Base-by-base conservation (phyloP, 2,888 invertebrate species). In the Eilema sororculum region DNA sequence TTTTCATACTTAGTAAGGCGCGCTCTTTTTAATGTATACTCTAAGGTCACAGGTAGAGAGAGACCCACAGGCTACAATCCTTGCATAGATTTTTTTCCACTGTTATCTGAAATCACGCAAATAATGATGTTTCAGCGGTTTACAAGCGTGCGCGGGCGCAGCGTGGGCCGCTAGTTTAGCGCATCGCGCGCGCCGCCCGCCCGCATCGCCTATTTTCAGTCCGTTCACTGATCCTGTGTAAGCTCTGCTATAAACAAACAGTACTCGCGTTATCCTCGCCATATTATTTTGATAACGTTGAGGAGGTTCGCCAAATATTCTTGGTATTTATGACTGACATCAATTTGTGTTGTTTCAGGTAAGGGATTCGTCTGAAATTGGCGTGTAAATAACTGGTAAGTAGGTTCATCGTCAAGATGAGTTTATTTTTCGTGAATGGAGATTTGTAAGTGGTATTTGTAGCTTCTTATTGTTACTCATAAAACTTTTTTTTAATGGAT, bases 111-210 rank as follows among this genome's bases (percentile, higher is more conserved):
- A 67, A 62, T 24, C 65, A 56, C 41, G 68, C 65, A 71, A 71
- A 74, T 71, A 76, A 70, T 72, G 67, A 30, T 58, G 71, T 76
- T 69, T 67, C 66, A 78, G 28, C 37, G 16, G 33, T 69, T 52
- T 16, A 33, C n/a, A 80, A 79, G 63, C 72, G 68, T 75, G 73
- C 83, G 81, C 72, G n/a, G 58, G 75, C 88, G 84, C 86, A 85
- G 88, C 89, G 88, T 88, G 88, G 90, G 89, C 70, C 84, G 87
- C 87, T 93, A 93, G 92, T 92, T 92, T 86, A 80, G 89, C 87
- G 81, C 79, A 73, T 57, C 58, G 63, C 72, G 77, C 59, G 16
- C 65, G 16, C 65, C 65, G 65, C 65, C 73, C 85, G 82, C 87
- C 81, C 84, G 84, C 88, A 77, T 81, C 79, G 86, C 75, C 83